Evolutionary conservation across 2,888 invertebrate species (phyloP), one percentile per base, ranked within the genome.

Genomic region (Macrophya alboannulata): DNA sequence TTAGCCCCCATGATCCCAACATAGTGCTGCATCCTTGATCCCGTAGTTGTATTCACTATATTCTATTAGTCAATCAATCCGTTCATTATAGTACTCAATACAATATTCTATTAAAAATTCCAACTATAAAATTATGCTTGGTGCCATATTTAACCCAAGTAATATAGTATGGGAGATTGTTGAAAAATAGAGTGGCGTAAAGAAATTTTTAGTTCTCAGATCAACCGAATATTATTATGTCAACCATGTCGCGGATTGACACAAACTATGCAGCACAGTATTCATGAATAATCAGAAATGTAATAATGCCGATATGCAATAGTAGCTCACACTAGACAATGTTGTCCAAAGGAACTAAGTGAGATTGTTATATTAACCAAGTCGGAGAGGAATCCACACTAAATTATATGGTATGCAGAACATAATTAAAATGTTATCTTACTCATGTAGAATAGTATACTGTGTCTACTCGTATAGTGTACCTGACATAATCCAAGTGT

Each of bases 81-180:
- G 12, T 65, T 65, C 31, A 25, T 25, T 65, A 65, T 25, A 12
- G 31, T 65, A 65, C 25, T 25, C 25, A 65, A 25, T 65, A 65
- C 65, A 65, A 65, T 25, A 65, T 65, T 65, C 65, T 21, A 65
- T 25, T 65, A 21, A 31, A 65, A 65, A 65, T 25, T 25, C 25
- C 10, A 65, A 65, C 65, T 65, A 65, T 65, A 25, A 65, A 65
- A 31, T 65, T 65, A 65, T 65, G 65, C 65, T 65, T 65, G 65
- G 65, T 65, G 65, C 65, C 65, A 65, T 65, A 65, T 65, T 65
- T 5, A 65, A 65, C 65, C 21, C 21, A 65, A 65, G 31, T 65
- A 65, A 65, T 65, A 65, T 65, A 8, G 65, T 65, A 65, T 65
- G 8, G 21, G 8, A 10, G 3, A 65, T 21, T 65, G 65, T 31